phyloP scores from a whole-genome alignment of 2,113 vertebrate species.

The Ariopsis seemanni region DNA sequence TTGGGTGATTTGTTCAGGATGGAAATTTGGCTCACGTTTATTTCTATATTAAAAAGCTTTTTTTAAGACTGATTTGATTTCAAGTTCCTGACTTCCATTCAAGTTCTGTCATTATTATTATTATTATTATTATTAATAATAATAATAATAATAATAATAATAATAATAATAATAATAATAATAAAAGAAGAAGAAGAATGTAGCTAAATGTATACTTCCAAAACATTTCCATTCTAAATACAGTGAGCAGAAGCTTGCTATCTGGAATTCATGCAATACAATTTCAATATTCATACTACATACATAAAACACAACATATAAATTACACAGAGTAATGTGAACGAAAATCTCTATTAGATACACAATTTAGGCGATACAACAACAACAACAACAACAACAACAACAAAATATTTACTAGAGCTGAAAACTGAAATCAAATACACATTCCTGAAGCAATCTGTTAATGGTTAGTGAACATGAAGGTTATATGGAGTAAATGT shows the following conservation, averaged over 20 bases:
- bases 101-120: not conserved
- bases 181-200: not conserved
- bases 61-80: not conserved
- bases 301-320: not conserved
- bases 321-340: not conserved
- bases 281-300: not conserved
- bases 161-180: too few relatives aligned
- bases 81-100: not conserved
- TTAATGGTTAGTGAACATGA: not conserved
- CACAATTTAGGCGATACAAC: not conserved
- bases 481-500: not conserved
- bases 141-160: too few relatives aligned
- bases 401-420: not conserved
- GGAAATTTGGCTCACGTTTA: too few relatives aligned
- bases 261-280: not conserved
- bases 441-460: too few relatives aligned
- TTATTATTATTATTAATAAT: too few relatives aligned
- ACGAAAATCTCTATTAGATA: conserved; percentile 1
- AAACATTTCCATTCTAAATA: not conserved
- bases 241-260: not conserved
- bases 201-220: not conserved
- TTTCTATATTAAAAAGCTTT: not conserved
- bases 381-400: not conserved
- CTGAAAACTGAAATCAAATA: not conserved
- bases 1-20: too few relatives aligned